Evolutionary conservation across 2,797 vertebrate species (phyloP).

Genomic region (Helicolenus hilgendorfi): DNA sequence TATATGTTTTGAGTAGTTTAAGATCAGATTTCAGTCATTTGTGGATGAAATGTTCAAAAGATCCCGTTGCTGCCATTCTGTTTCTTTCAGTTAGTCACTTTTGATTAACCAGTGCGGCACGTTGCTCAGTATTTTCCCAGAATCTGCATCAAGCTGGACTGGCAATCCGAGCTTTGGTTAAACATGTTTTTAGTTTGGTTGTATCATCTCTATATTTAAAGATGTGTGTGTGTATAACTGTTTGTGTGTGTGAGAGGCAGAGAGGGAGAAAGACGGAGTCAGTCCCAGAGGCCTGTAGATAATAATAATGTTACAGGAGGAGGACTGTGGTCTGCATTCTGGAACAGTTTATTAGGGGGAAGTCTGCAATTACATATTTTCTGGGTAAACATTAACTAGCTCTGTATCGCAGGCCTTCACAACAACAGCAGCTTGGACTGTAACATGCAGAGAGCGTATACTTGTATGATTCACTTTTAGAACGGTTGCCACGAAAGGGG

Average conservation of each 20-base stretch:
- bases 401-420: constrained; percentile 74
- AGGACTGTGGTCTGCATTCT: constrained; percentile 90
- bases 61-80: neutral
- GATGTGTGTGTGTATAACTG: neutral
- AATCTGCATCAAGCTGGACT: neutral
- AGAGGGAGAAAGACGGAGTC: constrained; percentile 43
- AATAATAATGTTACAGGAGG: constrained; percentile 88
- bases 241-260: constrained; percentile 3
- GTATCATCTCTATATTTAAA: constrained; percentile 53
- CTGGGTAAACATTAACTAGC: constrained; percentile 95
- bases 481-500: constrained; percentile 4
- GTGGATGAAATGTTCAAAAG: neutral
- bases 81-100: neutral
- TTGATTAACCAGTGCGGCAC: neutral
- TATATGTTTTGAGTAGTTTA: neutral
- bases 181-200: constrained; percentile 14
- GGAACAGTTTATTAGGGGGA: constrained; percentile 94
- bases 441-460: neutral
- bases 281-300: constrained; percentile 77
- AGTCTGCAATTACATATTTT: constrained; percentile 94
- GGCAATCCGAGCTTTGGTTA: neutral
- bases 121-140: neutral
- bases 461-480: constrained; percentile 51
- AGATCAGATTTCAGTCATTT: constrained; percentile 11
- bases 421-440: constrained; percentile 44